Percentiles rank a stretch among this genome's conserved stretches.
phyloP scores from a whole-genome alignment of 2,888 invertebrate species.

The Diachrysia chrysitis region DNA sequence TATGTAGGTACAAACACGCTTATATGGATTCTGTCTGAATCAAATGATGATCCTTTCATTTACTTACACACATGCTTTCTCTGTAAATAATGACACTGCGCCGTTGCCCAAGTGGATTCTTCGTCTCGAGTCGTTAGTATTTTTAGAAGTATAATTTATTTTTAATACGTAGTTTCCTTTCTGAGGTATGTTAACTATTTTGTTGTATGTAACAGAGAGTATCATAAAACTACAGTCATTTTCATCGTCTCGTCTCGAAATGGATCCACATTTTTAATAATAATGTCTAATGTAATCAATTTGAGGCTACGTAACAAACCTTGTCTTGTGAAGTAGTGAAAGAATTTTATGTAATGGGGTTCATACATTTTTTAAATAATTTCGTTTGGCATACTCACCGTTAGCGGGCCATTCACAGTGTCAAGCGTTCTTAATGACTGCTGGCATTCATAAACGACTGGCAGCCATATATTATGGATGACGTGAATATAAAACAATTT shows the following conservation, averaged over 20 bases:
- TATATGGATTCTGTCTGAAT: too few species aligned
- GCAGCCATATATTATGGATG: slow-evolving; percentile 55
- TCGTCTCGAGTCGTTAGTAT: neutral
- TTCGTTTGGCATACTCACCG: slow-evolving; percentile 30
- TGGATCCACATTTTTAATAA: too few species aligned
- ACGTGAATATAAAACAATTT: slow-evolving; percentile 45
- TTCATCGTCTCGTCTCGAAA: too few species aligned
- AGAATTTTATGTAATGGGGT: slow-evolving; percentile 12
- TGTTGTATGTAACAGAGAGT: neutral
- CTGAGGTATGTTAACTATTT: too few species aligned
- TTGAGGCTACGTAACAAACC: too few species aligned
- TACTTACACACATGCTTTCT: too few species aligned
- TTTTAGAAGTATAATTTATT: neutral
- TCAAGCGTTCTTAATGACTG: slow-evolving; percentile 51
- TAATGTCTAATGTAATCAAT: too few species aligned
- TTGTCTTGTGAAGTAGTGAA: neutral
- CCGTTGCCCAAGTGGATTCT: neutral
- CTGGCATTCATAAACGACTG: slow-evolving; percentile 51
- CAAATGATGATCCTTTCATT: too few species aligned
- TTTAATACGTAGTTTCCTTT: too few species aligned
- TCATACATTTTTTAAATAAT: slow-evolving; percentile 32
- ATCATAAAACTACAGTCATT: neutral
- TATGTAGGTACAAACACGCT: too few species aligned
- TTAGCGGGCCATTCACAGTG: slow-evolving; percentile 44
- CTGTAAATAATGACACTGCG: too few species aligned